phyloP scores from a whole-genome alignment of 2,797 vertebrate species.

The Amphiprion clarkii region DNA sequence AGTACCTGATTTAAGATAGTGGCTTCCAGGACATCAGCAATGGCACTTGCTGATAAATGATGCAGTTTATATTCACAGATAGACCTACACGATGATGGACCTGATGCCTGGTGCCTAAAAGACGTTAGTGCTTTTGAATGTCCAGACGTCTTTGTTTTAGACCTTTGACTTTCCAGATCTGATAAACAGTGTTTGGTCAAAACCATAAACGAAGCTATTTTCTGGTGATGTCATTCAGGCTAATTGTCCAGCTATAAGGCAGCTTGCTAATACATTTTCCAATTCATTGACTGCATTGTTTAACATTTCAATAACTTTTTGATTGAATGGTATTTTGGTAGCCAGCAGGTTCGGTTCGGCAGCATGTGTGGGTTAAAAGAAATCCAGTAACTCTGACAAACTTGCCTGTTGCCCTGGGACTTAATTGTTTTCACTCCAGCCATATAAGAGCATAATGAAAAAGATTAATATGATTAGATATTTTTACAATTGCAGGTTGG shows the following conservation, averaged over 20 bases:
- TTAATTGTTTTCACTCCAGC: not conserved
- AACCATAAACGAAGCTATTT: not conserved
- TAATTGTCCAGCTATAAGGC: not conserved
- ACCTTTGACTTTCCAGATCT: not conserved
- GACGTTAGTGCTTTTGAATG: not conserved
- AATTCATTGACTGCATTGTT: not conserved
- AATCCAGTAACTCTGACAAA: slow-evolving; percentile 8
- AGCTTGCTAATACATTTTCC: slow-evolving; percentile 6
- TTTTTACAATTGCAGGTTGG: not conserved
- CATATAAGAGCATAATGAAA: not conserved
- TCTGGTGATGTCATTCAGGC: slow-evolving; percentile 1
- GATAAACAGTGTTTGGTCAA: not conserved
- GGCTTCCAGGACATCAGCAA: slow-evolving; percentile 16
- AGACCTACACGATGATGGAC: slow-evolving; percentile 45
- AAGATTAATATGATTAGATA: not conserved
- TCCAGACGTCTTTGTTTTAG: not conserved
- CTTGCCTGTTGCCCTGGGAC: not conserved
- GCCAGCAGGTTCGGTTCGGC: slow-evolving; percentile 5
- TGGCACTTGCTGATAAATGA: slow-evolving; percentile 31
- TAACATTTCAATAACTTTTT: slow-evolving; percentile 7
- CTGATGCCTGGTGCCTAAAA: not conserved
- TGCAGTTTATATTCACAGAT: slow-evolving; percentile 21
- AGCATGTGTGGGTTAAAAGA: not conserved
- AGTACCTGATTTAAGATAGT: slow-evolving; percentile 49
- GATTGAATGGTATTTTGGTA: slow-evolving; percentile 11